Conservation (phyloP, 1,140 invertebrate species). For the Reticulitermes speratus region DNA sequence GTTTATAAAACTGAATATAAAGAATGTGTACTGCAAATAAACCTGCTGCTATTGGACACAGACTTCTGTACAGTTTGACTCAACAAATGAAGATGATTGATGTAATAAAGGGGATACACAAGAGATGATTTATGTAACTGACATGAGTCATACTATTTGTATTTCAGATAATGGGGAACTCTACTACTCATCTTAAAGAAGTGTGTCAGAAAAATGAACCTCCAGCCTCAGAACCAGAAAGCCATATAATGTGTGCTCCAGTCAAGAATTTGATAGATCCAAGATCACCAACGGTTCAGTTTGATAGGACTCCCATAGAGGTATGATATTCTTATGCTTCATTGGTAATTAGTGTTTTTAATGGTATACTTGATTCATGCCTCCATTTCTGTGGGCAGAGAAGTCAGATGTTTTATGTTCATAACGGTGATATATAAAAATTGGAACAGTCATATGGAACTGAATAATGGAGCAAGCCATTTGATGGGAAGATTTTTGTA, state of each 20-base stretch:
- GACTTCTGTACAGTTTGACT: no score
- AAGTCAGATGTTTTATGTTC: background rate
- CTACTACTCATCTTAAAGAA: background rate
- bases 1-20: no score
- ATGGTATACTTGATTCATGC: background rate
- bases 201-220: background rate
- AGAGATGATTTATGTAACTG: no score
- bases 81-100: no score
- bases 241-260: no score
- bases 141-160: no score
- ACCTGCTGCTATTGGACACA: no score
- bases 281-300: background rate
- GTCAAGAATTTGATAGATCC: background rate
- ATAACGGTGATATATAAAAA: background rate
- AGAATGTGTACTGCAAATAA: no score
- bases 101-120: no score
- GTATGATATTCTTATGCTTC: background rate
- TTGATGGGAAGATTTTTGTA: background rate
- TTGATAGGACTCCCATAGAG: constrained; percentile 5
- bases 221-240: background rate
- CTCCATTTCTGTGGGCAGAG: background rate
- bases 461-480: background rate
- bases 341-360: background rate
- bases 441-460: background rate
- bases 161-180: background rate